phyloP scores from a whole-genome alignment of 1,140 invertebrate species.

The Aleiodes sp. region DNA sequence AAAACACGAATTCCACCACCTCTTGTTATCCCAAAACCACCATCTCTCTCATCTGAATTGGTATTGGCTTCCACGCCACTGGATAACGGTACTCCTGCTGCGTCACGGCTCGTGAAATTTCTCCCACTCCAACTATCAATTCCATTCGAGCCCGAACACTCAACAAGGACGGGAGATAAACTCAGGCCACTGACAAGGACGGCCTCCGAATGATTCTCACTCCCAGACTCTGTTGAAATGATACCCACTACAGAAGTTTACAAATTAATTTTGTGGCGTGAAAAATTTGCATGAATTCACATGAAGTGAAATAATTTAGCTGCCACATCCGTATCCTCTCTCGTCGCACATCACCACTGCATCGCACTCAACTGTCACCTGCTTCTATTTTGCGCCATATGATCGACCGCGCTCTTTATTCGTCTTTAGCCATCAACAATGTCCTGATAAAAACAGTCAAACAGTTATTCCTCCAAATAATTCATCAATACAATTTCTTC shows the following conservation, averaged over 20 bases:
- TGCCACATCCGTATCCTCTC: conserved; percentile 12
- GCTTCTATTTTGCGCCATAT: neutral
- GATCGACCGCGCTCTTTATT: neutral
- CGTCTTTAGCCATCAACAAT: too few species aligned
- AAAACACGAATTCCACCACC: neutral
- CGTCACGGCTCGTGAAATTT: conserved; percentile 52
- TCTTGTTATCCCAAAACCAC: neutral
- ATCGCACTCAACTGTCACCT: neutral
- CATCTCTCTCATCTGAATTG: neutral
- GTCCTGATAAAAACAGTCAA: too few species aligned
- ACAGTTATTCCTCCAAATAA: too few species aligned
- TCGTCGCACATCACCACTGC: neutral
- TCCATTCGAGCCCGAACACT: conserved; percentile 21
- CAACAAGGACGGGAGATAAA: conserved; percentile 56
- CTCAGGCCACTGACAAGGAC: conserved; percentile 51
- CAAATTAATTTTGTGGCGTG: neutral
- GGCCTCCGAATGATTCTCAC: conserved; percentile 30
- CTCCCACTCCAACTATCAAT: conserved; percentile 32
- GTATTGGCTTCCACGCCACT: conserved; percentile 46
- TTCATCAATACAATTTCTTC: too few species aligned
- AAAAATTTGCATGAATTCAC: conserved; percentile 51
- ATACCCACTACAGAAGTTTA: neutral
- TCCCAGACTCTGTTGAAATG: neutral
- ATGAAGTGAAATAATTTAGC: conserved; percentile 43
- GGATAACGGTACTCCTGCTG: conserved; percentile 59